These are phyloP conservation scores for Callaeas wilsoni DNA, from an alignment of 2,113 vertebrate genomes.

Conservation along the genomic window DNA sequence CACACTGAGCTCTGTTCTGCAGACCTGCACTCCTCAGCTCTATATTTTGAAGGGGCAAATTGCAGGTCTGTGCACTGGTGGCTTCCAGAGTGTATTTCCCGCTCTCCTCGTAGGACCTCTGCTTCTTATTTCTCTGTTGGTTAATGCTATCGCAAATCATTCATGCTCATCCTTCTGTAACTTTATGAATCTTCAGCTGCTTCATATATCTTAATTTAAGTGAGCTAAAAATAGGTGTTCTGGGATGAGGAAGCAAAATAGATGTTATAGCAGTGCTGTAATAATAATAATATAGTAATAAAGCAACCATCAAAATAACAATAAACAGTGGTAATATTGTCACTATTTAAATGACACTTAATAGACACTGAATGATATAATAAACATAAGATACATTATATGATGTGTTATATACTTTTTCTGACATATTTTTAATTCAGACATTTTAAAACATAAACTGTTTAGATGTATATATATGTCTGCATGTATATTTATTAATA, in stretches of 20 bases:
- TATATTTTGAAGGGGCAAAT: neutral
- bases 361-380: neutral
- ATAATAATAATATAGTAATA: neutral
- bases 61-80: neutral
- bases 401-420: neutral
- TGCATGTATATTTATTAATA: neutral
- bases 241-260: neutral
- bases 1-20: neutral
- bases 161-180: constrained; percentile 52
- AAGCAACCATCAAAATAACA: neutral
- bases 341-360: neutral
- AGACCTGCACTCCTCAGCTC: neutral
- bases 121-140: constrained; percentile 39
- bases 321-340: neutral
- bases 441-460: neutral
- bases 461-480: neutral
- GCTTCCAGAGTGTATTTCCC: neutral
- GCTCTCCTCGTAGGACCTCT: neutral
- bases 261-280: neutral
- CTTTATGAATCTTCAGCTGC: constrained; percentile 45
- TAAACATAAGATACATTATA: neutral
- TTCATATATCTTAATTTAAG: constrained; percentile 60
- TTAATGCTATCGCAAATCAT: constrained; percentile 4
- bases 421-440: neutral
- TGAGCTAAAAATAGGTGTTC: constrained; percentile 23